Conservation (phyloP, 1,140 invertebrate genomes). For the Arion vulgaris region DNA sequence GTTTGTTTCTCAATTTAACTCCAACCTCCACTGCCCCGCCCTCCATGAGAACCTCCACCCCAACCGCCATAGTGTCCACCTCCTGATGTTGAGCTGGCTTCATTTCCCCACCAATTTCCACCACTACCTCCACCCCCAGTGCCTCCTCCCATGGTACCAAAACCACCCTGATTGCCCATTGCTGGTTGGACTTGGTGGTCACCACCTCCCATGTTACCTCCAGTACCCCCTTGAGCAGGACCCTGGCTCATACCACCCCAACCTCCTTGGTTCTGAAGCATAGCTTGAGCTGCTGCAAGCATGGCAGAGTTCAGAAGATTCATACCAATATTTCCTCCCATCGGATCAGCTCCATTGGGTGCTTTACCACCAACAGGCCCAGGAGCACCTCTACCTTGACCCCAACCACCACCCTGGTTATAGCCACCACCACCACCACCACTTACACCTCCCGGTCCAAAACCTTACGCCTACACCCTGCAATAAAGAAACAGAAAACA, state of each 20-base stretch:
- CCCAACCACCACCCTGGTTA: slow-evolving; percentile 43
- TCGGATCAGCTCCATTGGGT: slow-evolving; percentile 47
- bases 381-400: slow-evolving; percentile 51
- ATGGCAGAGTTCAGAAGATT: slow-evolving; percentile 66
- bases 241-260: slow-evolving; percentile 59
- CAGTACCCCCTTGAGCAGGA: slow-evolving; percentile 50
- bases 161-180: slow-evolving; percentile 10
- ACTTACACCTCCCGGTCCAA: slow-evolving; percentile 28
- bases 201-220: slow-evolving; percentile 43
- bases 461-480: slow-evolving; percentile 37
- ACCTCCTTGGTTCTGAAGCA: slow-evolving; percentile 62
- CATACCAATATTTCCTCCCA: slow-evolving; percentile 58
- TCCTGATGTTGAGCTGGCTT: slow-evolving; percentile 11
- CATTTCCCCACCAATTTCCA: slow-evolving; percentile 35
- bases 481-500: not conserved
- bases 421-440: slow-evolving; percentile 33
- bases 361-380: slow-evolving; percentile 53
- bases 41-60: slow-evolving; percentile 40
- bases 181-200: slow-evolving; percentile 27
- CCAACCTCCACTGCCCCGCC: slow-evolving; percentile 38
- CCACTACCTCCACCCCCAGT: slow-evolving; percentile 15
- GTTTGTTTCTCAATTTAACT: slow-evolving; percentile 12
- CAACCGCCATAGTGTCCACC: slow-evolving; percentile 33
- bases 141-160: slow-evolving; percentile 38
- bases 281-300: slow-evolving; percentile 67